phyloP scores from a whole-genome alignment of 2,888 invertebrate species.

The Aricia artaxerxes region DNA sequence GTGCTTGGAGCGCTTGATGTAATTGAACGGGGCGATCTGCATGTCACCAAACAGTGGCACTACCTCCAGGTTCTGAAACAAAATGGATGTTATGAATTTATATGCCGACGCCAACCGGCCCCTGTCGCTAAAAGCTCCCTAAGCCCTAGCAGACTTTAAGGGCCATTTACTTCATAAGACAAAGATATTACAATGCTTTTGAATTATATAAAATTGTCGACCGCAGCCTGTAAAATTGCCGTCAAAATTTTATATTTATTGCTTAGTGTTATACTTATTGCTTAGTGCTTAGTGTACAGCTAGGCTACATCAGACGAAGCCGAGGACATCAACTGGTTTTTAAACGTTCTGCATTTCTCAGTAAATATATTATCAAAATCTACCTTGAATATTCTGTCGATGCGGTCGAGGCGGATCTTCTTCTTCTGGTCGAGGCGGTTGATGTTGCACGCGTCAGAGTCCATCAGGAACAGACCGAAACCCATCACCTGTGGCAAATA shows the following conservation, averaged over 20 bases:
- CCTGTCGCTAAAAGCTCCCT: too few species aligned
- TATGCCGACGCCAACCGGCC: too few species aligned
- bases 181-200: too few species aligned
- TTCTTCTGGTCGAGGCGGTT: slow-evolving; percentile 98
- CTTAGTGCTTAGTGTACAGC: too few species aligned
- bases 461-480: slow-evolving; percentile 97
- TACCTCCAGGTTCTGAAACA: slow-evolving; percentile 89
- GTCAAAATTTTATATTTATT: too few species aligned
- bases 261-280: too few species aligned
- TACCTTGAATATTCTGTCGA: slow-evolving; percentile 98
- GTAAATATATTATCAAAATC: background rate
- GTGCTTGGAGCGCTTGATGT: slow-evolving; percentile 95
- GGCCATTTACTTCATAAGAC: too few species aligned
- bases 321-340: too few species aligned
- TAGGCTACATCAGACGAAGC: too few species aligned
- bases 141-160: too few species aligned
- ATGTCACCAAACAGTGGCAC: slow-evolving; percentile 99
- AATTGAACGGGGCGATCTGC: slow-evolving; percentile 99
- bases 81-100: background rate
- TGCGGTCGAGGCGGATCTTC: slow-evolving; percentile 94
- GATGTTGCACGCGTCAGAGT: slow-evolving; percentile 95
- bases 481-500: slow-evolving; percentile 86
- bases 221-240: too few species aligned
- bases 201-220: too few species aligned
- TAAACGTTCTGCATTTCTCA: background rate